These are phyloP conservation scores for Dasypogon diadema DNA, from an alignment of 2,888 invertebrate species.

Conservation along the genomic window DNA sequence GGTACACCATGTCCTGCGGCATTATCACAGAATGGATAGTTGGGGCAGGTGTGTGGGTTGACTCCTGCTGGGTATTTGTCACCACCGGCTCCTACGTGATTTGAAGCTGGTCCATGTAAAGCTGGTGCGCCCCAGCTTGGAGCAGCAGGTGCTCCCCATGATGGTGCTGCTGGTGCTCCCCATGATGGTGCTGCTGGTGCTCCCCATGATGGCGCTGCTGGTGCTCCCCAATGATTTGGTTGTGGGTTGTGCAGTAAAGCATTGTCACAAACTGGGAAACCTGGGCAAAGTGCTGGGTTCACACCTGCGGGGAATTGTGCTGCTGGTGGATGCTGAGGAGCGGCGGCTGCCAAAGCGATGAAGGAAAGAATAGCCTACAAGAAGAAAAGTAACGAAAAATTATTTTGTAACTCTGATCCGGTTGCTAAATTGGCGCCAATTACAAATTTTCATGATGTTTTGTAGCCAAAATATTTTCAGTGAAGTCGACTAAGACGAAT, in stretches of 20 bases:
- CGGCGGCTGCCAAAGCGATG: constrained; percentile 63
- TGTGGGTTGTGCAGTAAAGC: constrained; percentile 67
- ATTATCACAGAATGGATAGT: constrained; percentile 71
- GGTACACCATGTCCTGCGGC: constrained; percentile 63
- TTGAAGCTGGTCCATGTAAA: constrained; percentile 58
- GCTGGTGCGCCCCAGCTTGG: constrained; percentile 58
- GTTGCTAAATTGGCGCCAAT: too few species aligned
- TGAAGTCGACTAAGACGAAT: too few species aligned
- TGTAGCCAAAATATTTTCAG: too few species aligned
- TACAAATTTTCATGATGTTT: too few species aligned
- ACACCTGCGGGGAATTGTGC: constrained; percentile 70
- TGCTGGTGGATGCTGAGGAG: constrained; percentile 67
- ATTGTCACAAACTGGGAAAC: constrained; percentile 71
- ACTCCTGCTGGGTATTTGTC: constrained; percentile 70
- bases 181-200: constrained; percentile 58
- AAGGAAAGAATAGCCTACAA: constrained; percentile 64
- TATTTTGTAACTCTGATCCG: neutral
- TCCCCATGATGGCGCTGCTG: constrained; percentile 61
- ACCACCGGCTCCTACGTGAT: constrained; percentile 61
- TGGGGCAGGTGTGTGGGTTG: constrained; percentile 70
- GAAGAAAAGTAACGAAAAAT: constrained; percentile 32
- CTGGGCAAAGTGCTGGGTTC: constrained; percentile 70
- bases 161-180: constrained; percentile 57
- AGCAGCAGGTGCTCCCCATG: constrained; percentile 44
- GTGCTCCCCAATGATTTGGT: constrained; percentile 63